Evolutionary conservation across 2,888 invertebrate genomes (phyloP).

Genomic region (Drosophila eohydei): DNA sequence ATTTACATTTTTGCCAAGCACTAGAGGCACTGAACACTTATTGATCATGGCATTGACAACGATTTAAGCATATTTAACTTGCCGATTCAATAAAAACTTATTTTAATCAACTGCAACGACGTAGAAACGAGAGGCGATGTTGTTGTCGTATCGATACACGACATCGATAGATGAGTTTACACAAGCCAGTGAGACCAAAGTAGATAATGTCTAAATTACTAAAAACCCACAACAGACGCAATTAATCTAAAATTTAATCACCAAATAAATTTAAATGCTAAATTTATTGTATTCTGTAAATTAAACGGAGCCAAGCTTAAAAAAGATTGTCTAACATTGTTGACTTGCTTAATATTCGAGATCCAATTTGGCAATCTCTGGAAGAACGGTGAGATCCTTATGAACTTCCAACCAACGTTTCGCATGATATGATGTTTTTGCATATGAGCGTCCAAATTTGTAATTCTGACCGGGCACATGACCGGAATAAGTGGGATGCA

Average conservation of each 20-base stretch:
- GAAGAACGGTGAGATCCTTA: slow-evolving; percentile 66
- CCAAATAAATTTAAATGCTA: background rate
- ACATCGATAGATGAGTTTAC: slow-evolving; percentile 28
- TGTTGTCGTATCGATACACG: slow-evolving; percentile 54
- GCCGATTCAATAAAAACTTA: slow-evolving; percentile 58
- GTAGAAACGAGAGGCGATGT: slow-evolving; percentile 66
- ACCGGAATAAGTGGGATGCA: slow-evolving; percentile 91
- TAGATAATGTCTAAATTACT: background rate
- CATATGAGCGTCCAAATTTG: slow-evolving; percentile 91
- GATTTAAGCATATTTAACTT: slow-evolving; percentile 47
- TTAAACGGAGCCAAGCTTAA: background rate
- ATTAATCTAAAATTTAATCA: slow-evolving; percentile 9
- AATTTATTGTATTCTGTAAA: background rate
- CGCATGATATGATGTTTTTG: slow-evolving; percentile 90
- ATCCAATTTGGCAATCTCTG: slow-evolving; percentile 65
- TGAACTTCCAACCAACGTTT: slow-evolving; percentile 88
- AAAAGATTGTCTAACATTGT: background rate
- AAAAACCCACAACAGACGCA: slow-evolving; percentile 11
- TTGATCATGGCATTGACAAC: slow-evolving; percentile 52
- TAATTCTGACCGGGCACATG: slow-evolving; percentile 91
- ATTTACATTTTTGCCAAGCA: slow-evolving; percentile 61
- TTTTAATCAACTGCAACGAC: slow-evolving; percentile 71
- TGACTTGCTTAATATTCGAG: slow-evolving; percentile 49
- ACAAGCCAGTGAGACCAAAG: slow-evolving; percentile 10
- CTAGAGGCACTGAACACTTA: slow-evolving; percentile 56